Conservation (phyloP, 2,113 vertebrate species). For the Hemiscyllium ocellatum region DNA sequence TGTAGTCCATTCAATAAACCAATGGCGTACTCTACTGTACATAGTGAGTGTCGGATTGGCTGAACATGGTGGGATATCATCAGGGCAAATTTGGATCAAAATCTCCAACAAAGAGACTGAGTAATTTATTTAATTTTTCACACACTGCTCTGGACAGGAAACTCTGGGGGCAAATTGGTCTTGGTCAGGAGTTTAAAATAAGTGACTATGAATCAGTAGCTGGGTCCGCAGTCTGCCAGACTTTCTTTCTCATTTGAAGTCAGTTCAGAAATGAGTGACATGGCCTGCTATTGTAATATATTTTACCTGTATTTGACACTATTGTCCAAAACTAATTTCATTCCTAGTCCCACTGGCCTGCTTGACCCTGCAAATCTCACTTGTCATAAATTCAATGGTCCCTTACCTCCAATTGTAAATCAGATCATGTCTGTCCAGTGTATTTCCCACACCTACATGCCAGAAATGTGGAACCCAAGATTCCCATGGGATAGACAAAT, state of each 20-base stretch:
- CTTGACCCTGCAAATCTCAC: background rate
- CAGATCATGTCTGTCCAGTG: background rate
- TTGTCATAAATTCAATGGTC: background rate
- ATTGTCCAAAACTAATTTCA: background rate
- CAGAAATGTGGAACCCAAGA: background rate
- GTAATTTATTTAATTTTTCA: background rate
- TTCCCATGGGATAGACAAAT: background rate
- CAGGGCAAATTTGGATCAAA: background rate
- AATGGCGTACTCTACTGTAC: background rate
- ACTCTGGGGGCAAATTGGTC: background rate
- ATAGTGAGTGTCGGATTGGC: background rate
- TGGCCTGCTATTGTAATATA: background rate
- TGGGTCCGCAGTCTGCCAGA: background rate
- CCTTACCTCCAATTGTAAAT: background rate
- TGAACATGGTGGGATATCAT: background rate
- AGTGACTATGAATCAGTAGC: background rate
- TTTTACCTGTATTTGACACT: background rate
- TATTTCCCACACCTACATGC: no score
- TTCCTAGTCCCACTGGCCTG: background rate
- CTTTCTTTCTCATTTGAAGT: background rate
- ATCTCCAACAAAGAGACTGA: background rate
- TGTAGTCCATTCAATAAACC: background rate
- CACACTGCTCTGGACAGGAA: background rate
- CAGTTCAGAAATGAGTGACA: background rate
- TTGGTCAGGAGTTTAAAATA: background rate